Percentiles rank a stretch among this genome's conserved stretches.
Evolutionary conservation across 64 coral and sea anemone species (phyloP).

Genomic region (Stylophora pistillata): DNA sequence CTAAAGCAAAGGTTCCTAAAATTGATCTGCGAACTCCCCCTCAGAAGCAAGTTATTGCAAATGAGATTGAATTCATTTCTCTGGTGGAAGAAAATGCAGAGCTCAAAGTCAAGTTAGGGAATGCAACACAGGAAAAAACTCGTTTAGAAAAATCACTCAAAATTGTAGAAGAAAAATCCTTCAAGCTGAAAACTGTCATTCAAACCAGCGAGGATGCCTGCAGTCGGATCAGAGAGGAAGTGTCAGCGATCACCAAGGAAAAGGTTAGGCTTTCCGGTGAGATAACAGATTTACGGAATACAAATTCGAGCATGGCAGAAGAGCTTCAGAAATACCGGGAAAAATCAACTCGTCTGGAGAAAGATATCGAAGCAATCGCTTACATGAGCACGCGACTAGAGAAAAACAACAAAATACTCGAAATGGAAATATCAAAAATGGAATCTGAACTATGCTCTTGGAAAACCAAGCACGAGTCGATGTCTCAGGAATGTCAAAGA

Average conservation of each 20-base stretch:
- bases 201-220: conserved; percentile 46
- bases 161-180: conserved; percentile 36
- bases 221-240: conserved; percentile 42
- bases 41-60: conserved; percentile 36
- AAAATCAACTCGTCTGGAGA: conserved; percentile 55
- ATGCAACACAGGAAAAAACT: conserved; percentile 61
- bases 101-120: conserved; percentile 65
- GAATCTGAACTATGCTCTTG: conserved; percentile 36
- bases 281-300: conserved; percentile 33
- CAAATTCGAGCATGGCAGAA: conserved; percentile 1
- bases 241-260: conserved; percentile 17
- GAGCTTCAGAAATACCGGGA: conserved; percentile 61
- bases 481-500: background rate
- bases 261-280: conserved; percentile 43
- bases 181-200: conserved; percentile 30
- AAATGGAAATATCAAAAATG: conserved; percentile 34
- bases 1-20: conserved; percentile 55
- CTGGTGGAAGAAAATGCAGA: conserved; percentile 87
- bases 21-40: conserved; percentile 70
- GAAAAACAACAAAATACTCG: conserved; percentile 54
- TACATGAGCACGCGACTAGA: conserved; percentile 63
- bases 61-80: conserved; percentile 67
- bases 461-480: conserved; percentile 6
- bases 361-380: conserved; percentile 56
- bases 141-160: conserved; percentile 53